Evolutionary conservation across 2,113 vertebrate species (phyloP).

Genomic region (Callionymus lyra): DNA sequence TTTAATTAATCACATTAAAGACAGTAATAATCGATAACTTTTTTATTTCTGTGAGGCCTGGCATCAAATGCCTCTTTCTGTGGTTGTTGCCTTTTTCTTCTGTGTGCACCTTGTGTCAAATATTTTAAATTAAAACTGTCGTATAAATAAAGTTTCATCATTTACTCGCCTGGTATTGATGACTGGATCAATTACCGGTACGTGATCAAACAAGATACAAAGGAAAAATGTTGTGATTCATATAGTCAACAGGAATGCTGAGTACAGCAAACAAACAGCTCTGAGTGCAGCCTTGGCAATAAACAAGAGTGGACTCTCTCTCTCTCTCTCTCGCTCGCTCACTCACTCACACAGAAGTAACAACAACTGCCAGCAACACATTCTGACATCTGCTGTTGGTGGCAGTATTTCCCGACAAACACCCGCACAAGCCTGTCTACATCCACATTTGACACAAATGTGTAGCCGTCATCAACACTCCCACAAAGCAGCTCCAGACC

Average conservation of each 20-base stretch:
- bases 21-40: too few species aligned
- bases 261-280: constrained; percentile 14
- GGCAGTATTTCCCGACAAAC: constrained; percentile 61
- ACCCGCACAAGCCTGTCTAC: constrained; percentile 45
- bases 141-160: too few species aligned
- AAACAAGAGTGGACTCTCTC: constrained; percentile 11
- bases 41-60: too few species aligned
- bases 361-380: constrained; percentile 57
- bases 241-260: background rate
- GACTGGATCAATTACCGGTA: too few species aligned
- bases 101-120: too few species aligned
- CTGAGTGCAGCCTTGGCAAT: constrained; percentile 13
- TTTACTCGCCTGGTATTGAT: too few species aligned
- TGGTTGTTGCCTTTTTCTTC: too few species aligned
- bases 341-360: constrained; percentile 53
- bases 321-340: constrained; percentile 5
- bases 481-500: constrained; percentile 45
- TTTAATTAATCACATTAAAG: too few species aligned
- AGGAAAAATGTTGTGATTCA: too few species aligned
- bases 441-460: constrained; percentile 48
- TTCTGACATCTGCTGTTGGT: constrained; percentile 61
- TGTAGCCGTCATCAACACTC: constrained; percentile 50
- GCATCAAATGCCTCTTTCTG: too few species aligned
- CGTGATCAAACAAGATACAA: too few species aligned
- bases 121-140: too few species aligned